phyloP scores from a whole-genome alignment of 1,140 invertebrate genomes.

The Drosophila kikkawai region DNA sequence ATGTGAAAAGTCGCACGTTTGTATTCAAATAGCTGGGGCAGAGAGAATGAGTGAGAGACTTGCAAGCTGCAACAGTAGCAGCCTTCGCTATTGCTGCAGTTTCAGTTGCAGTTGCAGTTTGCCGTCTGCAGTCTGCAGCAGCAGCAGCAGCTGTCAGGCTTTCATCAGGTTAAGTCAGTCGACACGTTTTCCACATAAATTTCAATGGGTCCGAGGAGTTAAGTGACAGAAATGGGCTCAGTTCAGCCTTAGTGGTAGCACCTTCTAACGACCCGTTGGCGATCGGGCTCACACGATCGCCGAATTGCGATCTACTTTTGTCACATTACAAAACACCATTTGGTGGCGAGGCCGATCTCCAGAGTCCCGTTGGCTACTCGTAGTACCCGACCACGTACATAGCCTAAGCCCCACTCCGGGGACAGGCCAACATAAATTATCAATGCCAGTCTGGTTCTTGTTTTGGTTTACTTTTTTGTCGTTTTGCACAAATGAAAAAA shows the following conservation, averaged over 20 bases:
- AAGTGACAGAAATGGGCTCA: conserved; percentile 51
- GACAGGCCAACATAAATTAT: conserved; percentile 50
- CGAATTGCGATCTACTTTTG: conserved; percentile 69
- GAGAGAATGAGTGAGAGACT: conserved; percentile 45
- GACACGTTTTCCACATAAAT: conserved; percentile 73
- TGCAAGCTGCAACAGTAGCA: conserved; percentile 32
- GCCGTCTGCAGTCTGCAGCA: conserved; percentile 13
- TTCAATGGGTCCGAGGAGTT: conserved; percentile 54
- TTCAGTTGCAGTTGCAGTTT: conserved; percentile 29
- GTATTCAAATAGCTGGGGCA: conserved; percentile 63
- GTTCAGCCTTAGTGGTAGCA: conserved; percentile 46
- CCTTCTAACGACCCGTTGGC: conserved; percentile 51
- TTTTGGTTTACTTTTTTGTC: conserved; percentile 19
- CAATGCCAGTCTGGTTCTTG: conserved; percentile 49
- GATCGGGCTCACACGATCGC: conserved; percentile 54
- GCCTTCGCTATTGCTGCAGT: conserved; percentile 1
- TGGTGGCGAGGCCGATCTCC: conserved; percentile 9
- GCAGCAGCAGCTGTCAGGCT: conserved; percentile 50
- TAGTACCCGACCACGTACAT: conserved; percentile 55
- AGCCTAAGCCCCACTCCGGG: conserved; percentile 25
- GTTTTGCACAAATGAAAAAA: conserved; percentile 33
- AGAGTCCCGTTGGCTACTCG: conserved; percentile 37
- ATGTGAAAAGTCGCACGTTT: conserved; percentile 75
- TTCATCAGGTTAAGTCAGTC: conserved; percentile 60
- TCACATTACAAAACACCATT: conserved; percentile 50